Percentiles rank a stretch among this genome's conserved stretches.
These are phyloP conservation scores for Spialia ferax DNA, from an alignment of 2,888 invertebrate genomes.

Conservation along the genomic window DNA sequence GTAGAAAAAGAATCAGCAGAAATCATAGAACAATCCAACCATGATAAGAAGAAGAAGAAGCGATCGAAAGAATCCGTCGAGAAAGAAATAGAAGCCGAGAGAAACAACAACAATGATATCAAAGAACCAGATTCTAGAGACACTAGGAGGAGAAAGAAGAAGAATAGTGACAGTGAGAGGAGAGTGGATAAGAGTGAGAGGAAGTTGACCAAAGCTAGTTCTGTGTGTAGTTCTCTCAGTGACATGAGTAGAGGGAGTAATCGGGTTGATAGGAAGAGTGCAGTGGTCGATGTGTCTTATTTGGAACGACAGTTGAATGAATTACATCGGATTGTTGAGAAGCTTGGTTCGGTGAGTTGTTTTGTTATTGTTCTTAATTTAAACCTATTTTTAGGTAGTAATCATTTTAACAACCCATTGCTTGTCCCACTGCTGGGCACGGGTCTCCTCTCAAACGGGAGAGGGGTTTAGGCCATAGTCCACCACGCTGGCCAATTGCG, in stretches of 20 bases:
- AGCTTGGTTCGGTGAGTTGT: conserved; percentile 59
- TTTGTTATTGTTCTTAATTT: no score
- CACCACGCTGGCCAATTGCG: no score
- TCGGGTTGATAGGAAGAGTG: conserved; percentile 49
- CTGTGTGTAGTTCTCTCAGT: conserved; percentile 70
- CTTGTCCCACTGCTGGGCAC: no score
- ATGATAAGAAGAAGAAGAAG: conserved; percentile 27
- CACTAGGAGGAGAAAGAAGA: conserved; percentile 42
- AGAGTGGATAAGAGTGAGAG: conserved; percentile 41
- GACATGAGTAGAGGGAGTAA: conserved; percentile 66
- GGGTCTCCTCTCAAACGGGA: no score
- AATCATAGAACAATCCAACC: not conserved
- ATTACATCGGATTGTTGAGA: conserved; percentile 76
- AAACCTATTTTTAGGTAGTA: no score
- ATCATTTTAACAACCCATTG: no score
- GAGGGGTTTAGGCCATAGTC: no score
- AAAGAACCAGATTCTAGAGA: not conserved
- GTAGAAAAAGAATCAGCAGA: not conserved
- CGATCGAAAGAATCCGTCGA: conserved; percentile 37
- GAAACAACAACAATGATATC: conserved; percentile 26
- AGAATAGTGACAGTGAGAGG: conserved; percentile 40
- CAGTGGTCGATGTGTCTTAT: conserved; percentile 64
- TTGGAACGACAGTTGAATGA: conserved; percentile 86
- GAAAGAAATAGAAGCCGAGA: conserved; percentile 36
- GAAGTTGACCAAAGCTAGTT: conserved; percentile 65